Conservation (phyloP, 2,113 vertebrate genomes). For the Sphyrna mokarran region DNA sequence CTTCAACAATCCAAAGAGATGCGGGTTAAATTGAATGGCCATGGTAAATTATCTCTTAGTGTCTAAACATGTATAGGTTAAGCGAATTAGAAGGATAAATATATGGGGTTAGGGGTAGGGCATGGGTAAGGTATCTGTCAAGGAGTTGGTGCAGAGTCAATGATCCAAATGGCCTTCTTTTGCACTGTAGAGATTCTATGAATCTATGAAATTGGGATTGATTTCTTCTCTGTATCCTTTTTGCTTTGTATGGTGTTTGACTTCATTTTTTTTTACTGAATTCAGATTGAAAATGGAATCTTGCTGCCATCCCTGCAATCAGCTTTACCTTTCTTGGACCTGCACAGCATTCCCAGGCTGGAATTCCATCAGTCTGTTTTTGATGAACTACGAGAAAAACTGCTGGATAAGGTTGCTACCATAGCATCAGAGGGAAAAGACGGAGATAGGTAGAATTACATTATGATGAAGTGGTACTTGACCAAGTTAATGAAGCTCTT, state of each 20-base stretch:
- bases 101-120: too few relatives aligned
- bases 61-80: too few relatives aligned
- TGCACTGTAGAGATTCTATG: too few relatives aligned
- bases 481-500: neutral
- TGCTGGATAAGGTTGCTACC: constrained; percentile 83
- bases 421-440: constrained; percentile 85
- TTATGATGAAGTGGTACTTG: neutral
- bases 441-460: constrained; percentile 68
- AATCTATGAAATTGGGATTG: neutral
- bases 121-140: too few relatives aligned
- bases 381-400: constrained; percentile 88
- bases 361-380: constrained; percentile 98
- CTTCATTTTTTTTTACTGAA: neutral
- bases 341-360: constrained; percentile 85
- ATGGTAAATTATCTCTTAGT: too few relatives aligned
- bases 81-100: too few relatives aligned
- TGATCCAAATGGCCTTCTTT: too few relatives aligned
- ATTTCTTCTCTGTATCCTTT: neutral
- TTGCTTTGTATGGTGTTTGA: neutral
- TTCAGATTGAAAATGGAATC: constrained; percentile 89
- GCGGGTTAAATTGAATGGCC: too few relatives aligned
- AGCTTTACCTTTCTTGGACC: constrained; percentile 88
- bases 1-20: too few relatives aligned
- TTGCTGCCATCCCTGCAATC: constrained; percentile 92
- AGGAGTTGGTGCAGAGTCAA: too few relatives aligned